phyloP scores from a whole-genome alignment of 2,888 invertebrate species.

The Coleophora flavipennella region DNA sequence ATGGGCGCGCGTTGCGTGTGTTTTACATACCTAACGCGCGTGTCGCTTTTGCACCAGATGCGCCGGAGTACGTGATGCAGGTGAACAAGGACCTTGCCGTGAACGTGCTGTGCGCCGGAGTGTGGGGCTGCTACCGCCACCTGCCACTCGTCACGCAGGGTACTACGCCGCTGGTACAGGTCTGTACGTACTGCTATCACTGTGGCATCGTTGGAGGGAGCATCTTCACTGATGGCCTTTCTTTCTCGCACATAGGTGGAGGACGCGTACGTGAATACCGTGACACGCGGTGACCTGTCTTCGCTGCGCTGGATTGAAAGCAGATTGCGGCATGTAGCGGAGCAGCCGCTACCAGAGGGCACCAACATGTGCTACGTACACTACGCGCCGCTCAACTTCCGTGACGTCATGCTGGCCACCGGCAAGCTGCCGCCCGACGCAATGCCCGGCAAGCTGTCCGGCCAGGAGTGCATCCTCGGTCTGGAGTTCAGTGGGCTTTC shows the following conservation, averaged over 20 bases:
- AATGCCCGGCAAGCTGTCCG: conserved; percentile 91
- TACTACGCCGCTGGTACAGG: conserved; percentile 35
- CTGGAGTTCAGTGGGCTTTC: conserved; percentile 93
- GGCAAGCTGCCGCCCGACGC: conserved; percentile 98
- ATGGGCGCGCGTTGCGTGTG: conserved; percentile 83
- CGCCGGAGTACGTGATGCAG: conserved; percentile 74
- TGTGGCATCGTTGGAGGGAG: too few relatives aligned
- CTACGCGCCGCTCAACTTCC: conserved; percentile 96
- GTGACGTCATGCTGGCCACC: conserved; percentile 98
- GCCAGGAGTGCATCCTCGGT: conserved; percentile 93
- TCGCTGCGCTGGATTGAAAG: conserved; percentile 95
- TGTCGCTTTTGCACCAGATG: conserved; percentile 72
- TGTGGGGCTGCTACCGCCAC: conserved; percentile 93
- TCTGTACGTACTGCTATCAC: conserved; percentile 35
- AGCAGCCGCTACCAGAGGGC: conserved; percentile 47
- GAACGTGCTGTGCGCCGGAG: conserved; percentile 86
- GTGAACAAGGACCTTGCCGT: conserved; percentile 84
- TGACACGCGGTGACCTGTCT: conserved; percentile 95
- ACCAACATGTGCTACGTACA: conserved; percentile 87
- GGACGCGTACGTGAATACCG: conserved; percentile 95
- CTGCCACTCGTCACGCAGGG: conserved; percentile 71
- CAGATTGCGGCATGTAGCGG: conserved; percentile 57
- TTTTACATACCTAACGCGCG: conserved; percentile 78
- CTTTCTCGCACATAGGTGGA: conserved; percentile 72
- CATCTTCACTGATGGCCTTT: conserved; percentile 18